Evolutionary conservation across 2,113 vertebrate species (phyloP).

Genomic region (Dromas ardeola): DNA sequence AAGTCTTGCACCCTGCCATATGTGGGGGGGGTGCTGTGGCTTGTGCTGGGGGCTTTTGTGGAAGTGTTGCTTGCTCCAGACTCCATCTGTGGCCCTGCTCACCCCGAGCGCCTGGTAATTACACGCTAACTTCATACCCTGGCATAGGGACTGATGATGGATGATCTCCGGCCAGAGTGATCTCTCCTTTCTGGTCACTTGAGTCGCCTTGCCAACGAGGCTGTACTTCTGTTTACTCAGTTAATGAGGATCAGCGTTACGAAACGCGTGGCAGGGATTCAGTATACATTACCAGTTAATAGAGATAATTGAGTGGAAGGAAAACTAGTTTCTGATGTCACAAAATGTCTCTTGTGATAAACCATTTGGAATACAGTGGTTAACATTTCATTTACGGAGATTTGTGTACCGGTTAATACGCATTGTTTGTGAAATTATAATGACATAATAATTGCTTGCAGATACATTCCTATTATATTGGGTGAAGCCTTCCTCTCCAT

Average conservation of each 20-base stretch:
- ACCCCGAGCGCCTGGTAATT: neutral
- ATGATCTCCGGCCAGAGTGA: neutral
- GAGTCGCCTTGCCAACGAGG: neutral
- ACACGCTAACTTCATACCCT: neutral
- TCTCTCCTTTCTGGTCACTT: constrained; percentile 7
- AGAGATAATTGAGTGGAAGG: constrained; percentile 61
- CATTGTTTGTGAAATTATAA: constrained; percentile 38
- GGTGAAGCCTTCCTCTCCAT: constrained; percentile 6
- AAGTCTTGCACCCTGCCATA: neutral
- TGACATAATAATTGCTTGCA: constrained; percentile 38
- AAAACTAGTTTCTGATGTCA: constrained; percentile 56
- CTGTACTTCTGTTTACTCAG: constrained; percentile 31
- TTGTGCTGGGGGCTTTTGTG: neutral
- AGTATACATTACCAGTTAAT: constrained; percentile 32
- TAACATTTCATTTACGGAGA: constrained; percentile 2
- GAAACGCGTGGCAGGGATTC: constrained; percentile 16
- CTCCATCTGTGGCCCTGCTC: neutral
- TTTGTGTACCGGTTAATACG: neutral
- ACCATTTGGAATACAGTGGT: constrained; percentile 8
- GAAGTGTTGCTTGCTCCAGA: neutral
- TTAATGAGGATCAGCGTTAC: constrained; percentile 26
- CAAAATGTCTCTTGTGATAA: constrained; percentile 39
- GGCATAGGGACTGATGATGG: neutral
- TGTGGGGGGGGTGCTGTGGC: neutral
- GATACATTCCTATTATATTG: neutral